Percentiles rank a stretch among this genome's conserved stretches.
Evolutionary conservation across 2,888 invertebrate species (phyloP).

Genomic region (Nemoura dubitans): DNA sequence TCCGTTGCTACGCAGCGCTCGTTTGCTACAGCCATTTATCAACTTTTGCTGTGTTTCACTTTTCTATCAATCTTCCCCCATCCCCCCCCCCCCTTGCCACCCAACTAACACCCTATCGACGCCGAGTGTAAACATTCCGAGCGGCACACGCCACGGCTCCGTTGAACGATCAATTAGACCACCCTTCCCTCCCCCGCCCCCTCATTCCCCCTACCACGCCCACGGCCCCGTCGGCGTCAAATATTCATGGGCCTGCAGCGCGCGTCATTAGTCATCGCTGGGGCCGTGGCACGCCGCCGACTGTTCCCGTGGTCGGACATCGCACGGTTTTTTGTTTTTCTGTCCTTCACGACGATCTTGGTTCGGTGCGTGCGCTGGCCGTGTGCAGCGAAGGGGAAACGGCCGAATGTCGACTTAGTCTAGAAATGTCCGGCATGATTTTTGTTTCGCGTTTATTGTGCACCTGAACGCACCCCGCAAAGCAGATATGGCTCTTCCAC

Average conservation of each 20-base stretch:
- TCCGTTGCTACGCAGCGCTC: no score
- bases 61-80: neutral
- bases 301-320: neutral
- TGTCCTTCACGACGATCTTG: no score
- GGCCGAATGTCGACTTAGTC: no score
- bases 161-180: neutral
- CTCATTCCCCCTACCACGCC: neutral
- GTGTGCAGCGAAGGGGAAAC: no score
- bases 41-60: neutral
- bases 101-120: neutral
- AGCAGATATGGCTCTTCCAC: neutral
- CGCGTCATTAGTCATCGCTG: neutral
- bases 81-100: neutral
- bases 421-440: no score
- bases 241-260: neutral
- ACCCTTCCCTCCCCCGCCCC: neutral
- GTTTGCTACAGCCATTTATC: neutral
- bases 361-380: no score
- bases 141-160: neutral
- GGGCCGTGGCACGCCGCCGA: neutral
- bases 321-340: neutral
- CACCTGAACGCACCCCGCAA: neutral
- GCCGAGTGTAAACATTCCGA: neutral
- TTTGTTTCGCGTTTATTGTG: neutral
- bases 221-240: neutral